Conservation (phyloP, 2,797 vertebrate species). For the Mormyrops attenuatus region DNA sequence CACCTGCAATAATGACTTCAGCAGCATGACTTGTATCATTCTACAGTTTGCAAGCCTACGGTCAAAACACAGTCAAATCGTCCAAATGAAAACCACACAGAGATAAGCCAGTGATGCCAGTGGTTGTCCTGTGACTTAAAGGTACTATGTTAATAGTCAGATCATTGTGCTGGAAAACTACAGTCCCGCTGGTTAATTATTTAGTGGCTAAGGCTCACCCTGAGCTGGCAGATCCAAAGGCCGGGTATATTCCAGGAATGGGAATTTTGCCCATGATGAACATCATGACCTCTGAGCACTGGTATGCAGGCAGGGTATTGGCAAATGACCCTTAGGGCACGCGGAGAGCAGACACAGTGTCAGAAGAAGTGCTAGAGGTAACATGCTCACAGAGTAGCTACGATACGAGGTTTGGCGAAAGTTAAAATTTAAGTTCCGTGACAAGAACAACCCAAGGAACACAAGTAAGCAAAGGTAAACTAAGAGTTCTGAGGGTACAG, state of each 20-base stretch:
- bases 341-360: neutral
- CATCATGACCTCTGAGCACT: conserved; percentile 94
- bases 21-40: conserved; percentile 90
- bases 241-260: conserved; percentile 75
- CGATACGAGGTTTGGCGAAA: neutral
- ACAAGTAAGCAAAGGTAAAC: neutral
- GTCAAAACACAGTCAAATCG: neutral
- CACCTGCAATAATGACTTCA: conserved; percentile 94
- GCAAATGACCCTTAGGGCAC: conserved; percentile 5
- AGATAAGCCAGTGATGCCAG: neutral
- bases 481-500: neutral
- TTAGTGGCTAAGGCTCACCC: conserved; percentile 61
- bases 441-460: neutral
- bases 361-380: neutral
- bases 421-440: neutral
- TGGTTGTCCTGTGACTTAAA: neutral
- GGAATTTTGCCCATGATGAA: conserved; percentile 98
- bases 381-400: neutral
- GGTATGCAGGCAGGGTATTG: conserved; percentile 74
- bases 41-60: conserved; percentile 77
- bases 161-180: neutral
- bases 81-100: neutral
- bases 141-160: neutral
- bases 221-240: conserved; percentile 63
- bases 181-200: neutral